These are phyloP conservation scores for Trichoplusia ni DNA, from an alignment of 1,140 invertebrate species.

Conservation along the genomic window DNA sequence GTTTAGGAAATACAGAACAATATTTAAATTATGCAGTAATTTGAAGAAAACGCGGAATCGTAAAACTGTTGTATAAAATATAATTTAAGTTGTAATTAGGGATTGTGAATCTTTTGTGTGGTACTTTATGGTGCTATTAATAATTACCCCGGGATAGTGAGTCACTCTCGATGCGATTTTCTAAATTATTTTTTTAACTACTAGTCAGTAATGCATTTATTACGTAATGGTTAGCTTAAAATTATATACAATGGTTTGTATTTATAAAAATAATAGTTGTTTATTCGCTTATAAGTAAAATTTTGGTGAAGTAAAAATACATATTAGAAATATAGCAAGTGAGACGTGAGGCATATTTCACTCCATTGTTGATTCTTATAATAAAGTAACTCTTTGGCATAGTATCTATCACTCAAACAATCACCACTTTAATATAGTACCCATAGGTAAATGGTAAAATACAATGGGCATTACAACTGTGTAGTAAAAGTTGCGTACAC, in stretches of 20 bases:
- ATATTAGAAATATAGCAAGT: no score
- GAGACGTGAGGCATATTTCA: no score
- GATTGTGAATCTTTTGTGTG: background rate
- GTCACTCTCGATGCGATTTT: background rate
- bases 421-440: background rate
- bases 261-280: no score
- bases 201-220: no score
- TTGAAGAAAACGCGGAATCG: background rate
- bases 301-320: no score
- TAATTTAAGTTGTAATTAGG: constrained; percentile 1
- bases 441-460: background rate
- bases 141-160: background rate
- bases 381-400: no score
- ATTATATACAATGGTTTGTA: no score
- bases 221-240: no score
- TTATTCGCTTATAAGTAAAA: no score
- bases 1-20: background rate
- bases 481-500: background rate
- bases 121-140: background rate
- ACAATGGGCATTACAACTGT: background rate
- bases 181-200: background rate
- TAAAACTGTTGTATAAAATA: background rate
- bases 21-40: background rate
- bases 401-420: background rate
- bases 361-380: no score